Percentiles rank a stretch among this genome's conserved stretches.
Evolutionary conservation across 2,797 vertebrate genomes (phyloP).

Genomic region (Pseudochromis fuscus): DNA sequence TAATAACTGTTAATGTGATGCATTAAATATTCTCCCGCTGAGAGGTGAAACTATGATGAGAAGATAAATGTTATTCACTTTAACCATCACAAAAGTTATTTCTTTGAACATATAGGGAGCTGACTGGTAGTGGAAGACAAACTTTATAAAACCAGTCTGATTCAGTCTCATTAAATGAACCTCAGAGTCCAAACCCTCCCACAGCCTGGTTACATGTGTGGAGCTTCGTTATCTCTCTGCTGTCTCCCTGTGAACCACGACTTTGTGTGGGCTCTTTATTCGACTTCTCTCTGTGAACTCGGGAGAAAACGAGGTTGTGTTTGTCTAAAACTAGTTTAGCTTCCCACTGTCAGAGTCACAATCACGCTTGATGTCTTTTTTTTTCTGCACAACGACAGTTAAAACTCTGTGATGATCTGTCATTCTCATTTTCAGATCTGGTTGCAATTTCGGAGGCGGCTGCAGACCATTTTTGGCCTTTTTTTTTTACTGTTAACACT

Average conservation of each 20-base stretch:
- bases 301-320: background rate
- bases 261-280: slow-evolving; percentile 6
- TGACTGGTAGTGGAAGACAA: no score
- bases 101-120: no score
- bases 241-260: background rate
- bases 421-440: slow-evolving; percentile 24
- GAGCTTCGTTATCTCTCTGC: background rate
- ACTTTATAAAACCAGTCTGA: no score
- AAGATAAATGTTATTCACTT: no score
- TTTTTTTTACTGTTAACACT: slow-evolving; percentile 50
- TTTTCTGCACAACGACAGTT: background rate
- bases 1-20: no score
- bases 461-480: slow-evolving; percentile 21
- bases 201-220: background rate
- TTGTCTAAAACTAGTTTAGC: background rate
- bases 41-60: no score
- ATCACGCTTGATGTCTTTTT: background rate
- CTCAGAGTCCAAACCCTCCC: no score
- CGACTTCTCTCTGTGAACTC: background rate
- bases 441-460: slow-evolving; percentile 33
- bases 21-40: no score
- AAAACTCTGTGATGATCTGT: slow-evolving; percentile 21
- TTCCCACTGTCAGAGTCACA: background rate
- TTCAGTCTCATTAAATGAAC: no score
- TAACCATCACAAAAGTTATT: no score